Base-by-base conservation (phyloP, 2,797 vertebrate species). In the Karalla daura region DNA sequence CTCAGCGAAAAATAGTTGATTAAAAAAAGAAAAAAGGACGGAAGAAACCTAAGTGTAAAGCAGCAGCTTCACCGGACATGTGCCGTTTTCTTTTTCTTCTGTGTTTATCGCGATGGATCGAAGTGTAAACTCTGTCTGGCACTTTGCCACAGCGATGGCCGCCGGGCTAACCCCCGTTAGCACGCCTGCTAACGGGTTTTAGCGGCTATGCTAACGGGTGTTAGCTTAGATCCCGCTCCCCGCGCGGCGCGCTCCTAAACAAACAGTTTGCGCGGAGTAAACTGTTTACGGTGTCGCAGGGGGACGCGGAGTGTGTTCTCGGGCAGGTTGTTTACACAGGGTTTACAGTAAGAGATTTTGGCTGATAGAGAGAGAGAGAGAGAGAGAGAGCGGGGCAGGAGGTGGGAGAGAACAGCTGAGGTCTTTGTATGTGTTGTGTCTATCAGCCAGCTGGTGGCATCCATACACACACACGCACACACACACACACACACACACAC, bases 341-440 rank as follows among this genome's bases (percentile, higher is more conserved):
- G 63, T 74, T 78, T 74, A 74, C 67, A 70, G 75, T 55, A 41
- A 69, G 55, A 68, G 60, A 67, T 71, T 45, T 10, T 7, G 53
- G 23, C 50, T 53, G 52, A 74, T 52, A 68, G 50, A 50, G 28
- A 35, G 24, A 32, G 25, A 33, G n/a, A n/a, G n/a, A n/a, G n/a
- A n/a, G n/a, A n/a, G n/a, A n/a, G n/a, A n/a, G n/a, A n/a, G n/a
- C n/a, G n/a, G n/a, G n/a, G n/a, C 11, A 24, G 36, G 13, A 21
- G 36, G 39, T 32, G 55, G 55, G 32, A 41, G 39, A 44, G 62
- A 71, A 65, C 76, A 79, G 71, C 70, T 83, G 66, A 79, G 39
- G 56, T 44, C 66, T 74, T 54, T 64, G 52, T 78, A 66, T 70
- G 39, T 80, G 70, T 74, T 80, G 53, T 80, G 71, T 80, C 76